Conservation (phyloP, 30 jellyfish, hydroid and myxozoan species). For the Hydra vulgaris region DNA sequence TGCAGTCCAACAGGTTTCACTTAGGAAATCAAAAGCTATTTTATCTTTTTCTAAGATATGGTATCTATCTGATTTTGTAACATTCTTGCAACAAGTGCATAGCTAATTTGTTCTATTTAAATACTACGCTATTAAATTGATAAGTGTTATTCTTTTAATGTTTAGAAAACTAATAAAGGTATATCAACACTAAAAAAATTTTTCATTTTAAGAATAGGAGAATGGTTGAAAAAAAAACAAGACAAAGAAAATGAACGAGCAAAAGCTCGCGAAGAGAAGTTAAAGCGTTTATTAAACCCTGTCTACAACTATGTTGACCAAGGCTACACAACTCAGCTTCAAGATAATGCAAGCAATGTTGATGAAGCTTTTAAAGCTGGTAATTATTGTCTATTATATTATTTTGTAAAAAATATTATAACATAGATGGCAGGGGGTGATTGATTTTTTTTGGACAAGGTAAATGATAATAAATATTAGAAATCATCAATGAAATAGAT, state of each 20-base stretch:
- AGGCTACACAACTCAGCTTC: constrained; percentile 44
- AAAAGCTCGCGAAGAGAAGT: constrained; percentile 59
- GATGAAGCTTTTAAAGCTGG: constrained; percentile 87
- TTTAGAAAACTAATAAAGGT: too few species aligned
- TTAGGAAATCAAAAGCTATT: too few species aligned
- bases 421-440: too few species aligned
- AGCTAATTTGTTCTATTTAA: too few species aligned
- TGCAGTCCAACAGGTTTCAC: too few species aligned
- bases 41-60: too few species aligned
- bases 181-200: neutral
- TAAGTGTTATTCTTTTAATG: too few species aligned
- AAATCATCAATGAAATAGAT: too few species aligned
- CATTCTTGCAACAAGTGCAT: too few species aligned
- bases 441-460: too few species aligned
- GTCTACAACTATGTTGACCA: constrained; percentile 42
- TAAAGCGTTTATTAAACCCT: constrained; percentile 69
- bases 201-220: constrained; percentile 45
- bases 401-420: neutral
- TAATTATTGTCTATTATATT: constrained; percentile 7
- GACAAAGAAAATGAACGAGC: constrained; percentile 60
- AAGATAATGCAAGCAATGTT: constrained; percentile 72
- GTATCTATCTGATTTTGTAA: too few species aligned
- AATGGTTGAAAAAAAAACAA: constrained; percentile 61
- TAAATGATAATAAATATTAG: neutral
- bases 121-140: too few species aligned